These are phyloP conservation scores for Drosophila littoralis DNA, from an alignment of 1,140 invertebrate species.

Conservation along the genomic window DNA sequence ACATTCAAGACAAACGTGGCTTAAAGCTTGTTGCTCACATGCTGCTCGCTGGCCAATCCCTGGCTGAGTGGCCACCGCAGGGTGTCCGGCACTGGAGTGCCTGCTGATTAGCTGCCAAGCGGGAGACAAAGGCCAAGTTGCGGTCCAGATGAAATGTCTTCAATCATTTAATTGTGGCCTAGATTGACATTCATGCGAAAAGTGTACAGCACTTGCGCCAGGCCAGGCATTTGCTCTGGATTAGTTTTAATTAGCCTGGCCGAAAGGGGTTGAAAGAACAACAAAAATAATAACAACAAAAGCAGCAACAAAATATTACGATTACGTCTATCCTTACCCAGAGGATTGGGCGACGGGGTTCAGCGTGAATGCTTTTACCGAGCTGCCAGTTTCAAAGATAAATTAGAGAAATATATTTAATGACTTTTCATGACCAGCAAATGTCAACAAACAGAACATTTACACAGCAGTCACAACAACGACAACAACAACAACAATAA, in stretches of 20 bases:
- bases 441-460: conserved; percentile 79
- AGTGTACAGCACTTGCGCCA: conserved; percentile 56
- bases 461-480: conserved; percentile 56
- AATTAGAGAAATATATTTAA: conserved; percentile 83
- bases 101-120: conserved; percentile 37
- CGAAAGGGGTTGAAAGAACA: conserved; percentile 54
- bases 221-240: conserved; percentile 44
- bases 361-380: conserved; percentile 70
- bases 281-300: background rate
- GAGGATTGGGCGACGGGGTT: conserved; percentile 15
- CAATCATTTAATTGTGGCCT: conserved; percentile 79
- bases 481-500: conserved; percentile 19
- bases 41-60: conserved; percentile 4
- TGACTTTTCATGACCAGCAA: conserved; percentile 82
- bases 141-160: conserved; percentile 57
- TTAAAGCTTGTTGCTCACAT: conserved; percentile 16
- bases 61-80: conserved; percentile 1
- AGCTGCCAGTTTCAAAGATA: conserved; percentile 73
- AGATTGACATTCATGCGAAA: conserved; percentile 83
- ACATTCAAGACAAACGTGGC: conserved; percentile 12
- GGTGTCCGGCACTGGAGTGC: conserved; percentile 12
- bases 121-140: conserved; percentile 25
- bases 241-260: conserved; percentile 76
- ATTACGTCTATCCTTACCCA: background rate
- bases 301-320: conserved; percentile 4